Base-by-base conservation (phyloP, 2,113 vertebrate species). In the Chloroceryle aenea region DNA sequence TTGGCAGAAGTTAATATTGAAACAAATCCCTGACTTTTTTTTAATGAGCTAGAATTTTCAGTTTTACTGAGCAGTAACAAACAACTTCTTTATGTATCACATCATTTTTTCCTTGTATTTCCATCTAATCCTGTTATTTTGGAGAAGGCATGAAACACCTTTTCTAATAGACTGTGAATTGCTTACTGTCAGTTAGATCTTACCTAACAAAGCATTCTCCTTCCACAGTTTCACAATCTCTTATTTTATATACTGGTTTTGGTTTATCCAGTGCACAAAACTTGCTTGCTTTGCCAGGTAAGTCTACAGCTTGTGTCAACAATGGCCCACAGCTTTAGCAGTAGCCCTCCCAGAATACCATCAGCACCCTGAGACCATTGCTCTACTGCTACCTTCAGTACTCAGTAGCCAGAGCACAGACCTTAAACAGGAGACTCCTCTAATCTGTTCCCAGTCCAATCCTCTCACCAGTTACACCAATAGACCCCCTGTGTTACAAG, bases 401-500 rank as follows among this genome's bases (percentile, higher is more conserved):
- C 4, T 6, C 22, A 6, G 30, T 10, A 43, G 32, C 14, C 62
- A 36, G 34, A 58, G 56, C 0, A 6, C 58, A 40, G 61, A 66
- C 23, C 21, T 75, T 59, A 23, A 48, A 22, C 6, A 23, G 52
- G 3, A 84, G 19, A 36, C 26, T 79, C 42, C 72, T 32, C 62
- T 45, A 18, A 23, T 5, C 20, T 48, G 21, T 67, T 67, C 27
- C 42, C n/a, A n/a, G 56, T 17, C 56, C 1, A 3, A 14, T 29
- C 18, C 29, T 42, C 68, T 48, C 18, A 21, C 6, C n/a, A 38
- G 26, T 56, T 67, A 56, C 29, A 56, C 38, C n/a, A 11, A 42
- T 16, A 73, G 50, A n/a, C 12, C 2, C 1, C 14, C 25, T 6
- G 8, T 23, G 21, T 42, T 32, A 11, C 0, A 0, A 68, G 29